Conservation (phyloP, 2,113 vertebrate species). For the Pongo abelii region DNA sequence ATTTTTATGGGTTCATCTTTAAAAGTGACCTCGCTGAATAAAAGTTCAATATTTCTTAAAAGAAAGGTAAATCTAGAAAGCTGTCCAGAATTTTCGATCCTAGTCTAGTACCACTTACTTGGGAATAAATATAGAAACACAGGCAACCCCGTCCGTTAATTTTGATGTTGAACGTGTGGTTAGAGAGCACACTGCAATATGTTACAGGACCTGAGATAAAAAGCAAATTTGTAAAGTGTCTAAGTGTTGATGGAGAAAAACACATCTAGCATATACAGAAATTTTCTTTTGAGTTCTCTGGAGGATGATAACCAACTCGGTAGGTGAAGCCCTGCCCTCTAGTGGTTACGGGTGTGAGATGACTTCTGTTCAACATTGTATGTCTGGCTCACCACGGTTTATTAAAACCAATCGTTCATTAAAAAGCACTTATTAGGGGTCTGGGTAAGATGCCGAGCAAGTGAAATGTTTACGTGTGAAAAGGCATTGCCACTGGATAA, state of each 20-base stretch:
- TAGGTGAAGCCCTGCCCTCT: constrained; percentile 64
- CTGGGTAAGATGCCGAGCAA: background rate
- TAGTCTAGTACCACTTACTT: background rate
- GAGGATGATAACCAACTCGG: background rate
- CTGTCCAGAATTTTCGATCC: background rate
- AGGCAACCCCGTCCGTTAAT: background rate
- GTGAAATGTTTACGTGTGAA: background rate
- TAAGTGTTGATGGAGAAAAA: background rate
- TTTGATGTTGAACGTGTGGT: background rate
- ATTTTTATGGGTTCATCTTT: background rate
- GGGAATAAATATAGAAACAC: background rate
- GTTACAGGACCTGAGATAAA: background rate
- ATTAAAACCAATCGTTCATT: background rate
- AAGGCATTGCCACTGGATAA: background rate
- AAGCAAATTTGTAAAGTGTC: background rate
- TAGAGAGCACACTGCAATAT: background rate
- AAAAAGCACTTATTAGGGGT: background rate
- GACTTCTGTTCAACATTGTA: background rate
- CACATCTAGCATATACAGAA: background rate
- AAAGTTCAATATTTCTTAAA: background rate
- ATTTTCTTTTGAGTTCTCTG: background rate
- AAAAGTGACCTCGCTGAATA: background rate
- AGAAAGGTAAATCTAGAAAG: background rate
- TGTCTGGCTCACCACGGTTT: background rate
- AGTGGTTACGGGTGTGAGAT: background rate